These are phyloP conservation scores for Muntiacus reevesi DNA, from an alignment of 2,113 vertebrate genomes.

Conservation along the genomic window DNA sequence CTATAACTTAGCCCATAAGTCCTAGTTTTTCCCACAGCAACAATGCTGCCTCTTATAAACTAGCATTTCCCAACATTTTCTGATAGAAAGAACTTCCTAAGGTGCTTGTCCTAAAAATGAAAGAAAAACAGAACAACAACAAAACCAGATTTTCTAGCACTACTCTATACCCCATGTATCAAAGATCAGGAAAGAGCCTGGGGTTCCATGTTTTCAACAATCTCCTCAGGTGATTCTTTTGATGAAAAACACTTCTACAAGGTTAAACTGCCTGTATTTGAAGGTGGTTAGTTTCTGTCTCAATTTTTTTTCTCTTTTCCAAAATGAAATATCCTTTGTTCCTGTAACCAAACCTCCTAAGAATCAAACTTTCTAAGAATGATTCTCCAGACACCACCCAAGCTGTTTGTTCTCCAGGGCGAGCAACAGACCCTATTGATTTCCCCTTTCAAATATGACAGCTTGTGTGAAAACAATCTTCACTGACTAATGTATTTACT, in stretches of 20 bases:
- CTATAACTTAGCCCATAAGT: not conserved
- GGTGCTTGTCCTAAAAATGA: not conserved
- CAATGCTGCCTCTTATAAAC: not conserved
- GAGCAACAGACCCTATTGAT: not conserved
- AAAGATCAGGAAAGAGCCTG: not conserved
- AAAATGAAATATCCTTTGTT: slow-evolving; percentile 5
- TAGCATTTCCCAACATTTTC: slow-evolving; percentile 12
- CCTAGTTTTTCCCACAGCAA: not conserved
- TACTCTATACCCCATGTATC: not conserved
- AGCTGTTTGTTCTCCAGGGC: not conserved
- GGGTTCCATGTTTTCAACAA: not conserved
- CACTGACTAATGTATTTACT: not conserved
- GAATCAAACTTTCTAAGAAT: not conserved
- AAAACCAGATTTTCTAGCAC: not conserved
- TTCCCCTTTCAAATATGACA: not conserved
- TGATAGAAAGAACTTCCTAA: not conserved
- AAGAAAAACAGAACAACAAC: not conserved
- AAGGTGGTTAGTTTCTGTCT: slow-evolving; percentile 23
- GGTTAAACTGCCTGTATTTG: not conserved
- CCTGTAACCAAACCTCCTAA: not conserved
- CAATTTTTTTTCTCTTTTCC: not conserved
- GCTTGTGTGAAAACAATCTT: not conserved
- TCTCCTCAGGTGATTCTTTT: not conserved
- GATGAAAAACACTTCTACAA: not conserved
- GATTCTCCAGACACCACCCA: not conserved